phyloP scores from a whole-genome alignment of 2,888 invertebrate species.

The Phorcus lineatus region DNA sequence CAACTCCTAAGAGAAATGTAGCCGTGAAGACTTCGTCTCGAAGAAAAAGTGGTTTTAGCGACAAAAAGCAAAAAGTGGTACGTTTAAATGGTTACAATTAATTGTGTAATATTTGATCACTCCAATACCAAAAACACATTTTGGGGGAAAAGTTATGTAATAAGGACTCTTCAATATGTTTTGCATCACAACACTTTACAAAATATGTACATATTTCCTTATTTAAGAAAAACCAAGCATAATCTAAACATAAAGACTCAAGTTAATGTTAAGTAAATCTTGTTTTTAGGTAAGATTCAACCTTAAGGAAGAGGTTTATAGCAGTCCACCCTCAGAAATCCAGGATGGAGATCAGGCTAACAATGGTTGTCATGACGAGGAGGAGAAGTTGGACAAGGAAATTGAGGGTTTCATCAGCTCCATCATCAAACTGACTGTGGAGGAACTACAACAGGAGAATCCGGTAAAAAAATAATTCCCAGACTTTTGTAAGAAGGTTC shows the following conservation, averaged over 20 bases:
- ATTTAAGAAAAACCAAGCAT: too few species aligned
- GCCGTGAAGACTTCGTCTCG: background rate
- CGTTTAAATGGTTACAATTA: background rate
- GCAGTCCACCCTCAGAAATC: background rate
- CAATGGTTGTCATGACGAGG: background rate
- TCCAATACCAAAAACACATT: too few species aligned
- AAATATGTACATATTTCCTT: too few species aligned
- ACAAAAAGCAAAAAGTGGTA: background rate
- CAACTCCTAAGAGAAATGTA: background rate
- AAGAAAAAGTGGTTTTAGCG: background rate
- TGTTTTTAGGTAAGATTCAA: background rate
- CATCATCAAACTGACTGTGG: conserved; percentile 2
- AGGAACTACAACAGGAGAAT: conserved; percentile 2
- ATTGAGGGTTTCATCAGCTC: conserved; percentile 10
- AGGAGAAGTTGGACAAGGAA: conserved; percentile 10
- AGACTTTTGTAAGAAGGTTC: too few species aligned
- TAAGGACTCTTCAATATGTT: too few species aligned
- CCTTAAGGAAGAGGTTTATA: background rate
- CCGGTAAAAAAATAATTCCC: background rate
- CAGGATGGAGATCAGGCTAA: background rate
- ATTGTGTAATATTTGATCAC: too few species aligned
- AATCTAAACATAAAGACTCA: too few species aligned
- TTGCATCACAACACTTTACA: too few species aligned
- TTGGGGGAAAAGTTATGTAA: too few species aligned
- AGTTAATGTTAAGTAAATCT: too few species aligned